These are phyloP conservation scores for Ctenopoma multispine DNA, from an alignment of 2,797 vertebrate species.

Conservation along the genomic window DNA sequence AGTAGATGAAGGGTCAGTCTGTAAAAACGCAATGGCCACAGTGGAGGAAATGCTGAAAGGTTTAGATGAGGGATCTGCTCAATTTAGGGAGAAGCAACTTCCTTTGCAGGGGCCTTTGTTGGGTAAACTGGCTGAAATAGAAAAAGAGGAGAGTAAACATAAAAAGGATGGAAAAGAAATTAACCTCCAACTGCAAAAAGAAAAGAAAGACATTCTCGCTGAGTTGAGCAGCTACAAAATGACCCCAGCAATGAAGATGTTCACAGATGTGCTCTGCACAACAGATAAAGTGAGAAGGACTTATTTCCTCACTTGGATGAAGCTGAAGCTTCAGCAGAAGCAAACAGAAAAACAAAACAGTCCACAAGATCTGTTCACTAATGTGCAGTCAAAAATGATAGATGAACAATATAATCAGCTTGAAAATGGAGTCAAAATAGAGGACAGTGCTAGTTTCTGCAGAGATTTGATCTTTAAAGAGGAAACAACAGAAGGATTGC, in stretches of 20 bases:
- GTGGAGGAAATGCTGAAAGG: constrained; percentile 75
- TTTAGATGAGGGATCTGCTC: constrained; percentile 66
- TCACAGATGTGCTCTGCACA: constrained; percentile 78
- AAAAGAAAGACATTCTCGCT: constrained; percentile 66
- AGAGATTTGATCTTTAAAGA: constrained; percentile 57
- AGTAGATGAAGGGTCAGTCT: constrained; percentile 83
- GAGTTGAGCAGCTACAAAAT: constrained; percentile 77
- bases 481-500: constrained; percentile 23
- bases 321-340: constrained; percentile 75
- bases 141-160: constrained; percentile 81
- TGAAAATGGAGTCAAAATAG: constrained; percentile 8
- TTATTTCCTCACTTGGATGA: constrained; percentile 89
- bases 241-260: constrained; percentile 79
- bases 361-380: constrained; percentile 14
- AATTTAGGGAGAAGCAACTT: constrained; percentile 80
- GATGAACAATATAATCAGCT: constrained; percentile 21
- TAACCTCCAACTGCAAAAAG: constrained; percentile 52
- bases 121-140: constrained; percentile 76
- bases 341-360: constrained; percentile 59
- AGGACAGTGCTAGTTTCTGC: constrained; percentile 58
- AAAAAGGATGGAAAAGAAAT: constrained; percentile 48
- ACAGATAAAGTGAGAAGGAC: constrained; percentile 73
- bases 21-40: constrained; percentile 76
- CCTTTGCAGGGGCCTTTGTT: constrained; percentile 83
- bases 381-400: constrained; percentile 13